Base-by-base conservation (phyloP, 2,888 invertebrate species). In the Nephrotoma guestfalica region DNA sequence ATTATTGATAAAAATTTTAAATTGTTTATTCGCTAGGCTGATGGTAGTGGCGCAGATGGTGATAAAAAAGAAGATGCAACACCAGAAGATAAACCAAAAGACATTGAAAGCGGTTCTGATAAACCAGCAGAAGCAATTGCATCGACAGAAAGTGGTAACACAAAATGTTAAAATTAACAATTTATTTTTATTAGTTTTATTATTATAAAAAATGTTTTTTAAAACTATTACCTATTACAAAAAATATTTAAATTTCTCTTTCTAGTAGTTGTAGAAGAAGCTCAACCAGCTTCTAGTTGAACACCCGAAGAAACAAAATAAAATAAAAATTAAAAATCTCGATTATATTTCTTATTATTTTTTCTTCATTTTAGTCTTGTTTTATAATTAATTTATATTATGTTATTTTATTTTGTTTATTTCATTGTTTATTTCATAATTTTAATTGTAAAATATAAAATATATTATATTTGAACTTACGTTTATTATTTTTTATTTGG, bases 121-220 rank as follows among this genome's bases (percentile, higher is more conserved):
- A 89, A 89, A 87, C 88, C 89, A n/a, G 88, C 89, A 5, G 89
- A 71, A 71, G 71, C 18, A 30, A 30, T 9, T 30, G 30, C 30
- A 30, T 18, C 30, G 18, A 30, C 71, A 71, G 71, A 89, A 87
- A 88, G 92, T 92, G 89, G 93, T 91, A 90, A 93, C 90, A 91
- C 86, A 92, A 93, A 93, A 41, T 84, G 0, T 3, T 84, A 84
- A 84, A 84, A 83, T 83, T 41, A 84, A 47, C 1, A 30, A 71
- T 9, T 30, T 15, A 47, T 47, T 13, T 47, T 13, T 47, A 47
- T 47, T 13, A 43, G 11, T 43, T 43, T 43, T 43, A 6, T 43
- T 30, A 30, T 30, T 30, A 30, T 30, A 30, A 30, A 30, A 30
- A 30, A 30, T 30, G 30, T 30, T 30, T 30, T 30, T 30, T 30